Conservation (phyloP, 37 sponge, comb jelly and placozoan genomes). For the Mnemiopsis leidyi region DNA sequence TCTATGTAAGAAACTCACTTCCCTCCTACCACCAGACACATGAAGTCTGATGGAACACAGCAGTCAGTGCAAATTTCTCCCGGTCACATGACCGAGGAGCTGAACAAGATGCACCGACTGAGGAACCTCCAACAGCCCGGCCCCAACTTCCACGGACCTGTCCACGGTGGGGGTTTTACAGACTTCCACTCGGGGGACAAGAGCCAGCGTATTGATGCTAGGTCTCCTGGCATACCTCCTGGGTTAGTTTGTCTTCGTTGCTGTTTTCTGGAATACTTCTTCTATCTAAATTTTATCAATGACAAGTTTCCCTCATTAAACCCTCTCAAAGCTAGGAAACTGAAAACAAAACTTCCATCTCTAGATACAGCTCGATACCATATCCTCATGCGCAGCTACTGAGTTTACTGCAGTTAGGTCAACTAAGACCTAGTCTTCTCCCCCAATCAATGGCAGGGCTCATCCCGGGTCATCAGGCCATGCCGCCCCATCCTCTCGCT, state of each 20-base stretch:
- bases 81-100: constrained; percentile 4
- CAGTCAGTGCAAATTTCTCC: background rate
- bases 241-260: background rate
- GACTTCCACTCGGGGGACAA: constrained; percentile 44
- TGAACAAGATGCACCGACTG: background rate
- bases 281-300: too few relatives aligned
- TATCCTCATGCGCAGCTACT: constrained; percentile 19
- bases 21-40: background rate
- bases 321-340: background rate
- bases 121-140: constrained; percentile 1
- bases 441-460: constrained; percentile 16
- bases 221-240: constrained; percentile 27
- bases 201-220: background rate
- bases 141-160: background rate
- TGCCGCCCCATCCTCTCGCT: background rate
- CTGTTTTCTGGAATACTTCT: too few relatives aligned
- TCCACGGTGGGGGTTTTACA: background rate
- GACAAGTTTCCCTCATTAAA: too few relatives aligned
- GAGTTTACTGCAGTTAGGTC: too few relatives aligned
- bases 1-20: too few relatives aligned
- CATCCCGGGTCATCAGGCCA: too few relatives aligned
- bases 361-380: constrained; percentile 20
- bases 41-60: background rate
- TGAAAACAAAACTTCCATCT: background rate
- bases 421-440: background rate